These are phyloP conservation scores for Apogon hyalosoma DNA, from an alignment of 2,797 vertebrate species.

Conservation along the genomic window DNA sequence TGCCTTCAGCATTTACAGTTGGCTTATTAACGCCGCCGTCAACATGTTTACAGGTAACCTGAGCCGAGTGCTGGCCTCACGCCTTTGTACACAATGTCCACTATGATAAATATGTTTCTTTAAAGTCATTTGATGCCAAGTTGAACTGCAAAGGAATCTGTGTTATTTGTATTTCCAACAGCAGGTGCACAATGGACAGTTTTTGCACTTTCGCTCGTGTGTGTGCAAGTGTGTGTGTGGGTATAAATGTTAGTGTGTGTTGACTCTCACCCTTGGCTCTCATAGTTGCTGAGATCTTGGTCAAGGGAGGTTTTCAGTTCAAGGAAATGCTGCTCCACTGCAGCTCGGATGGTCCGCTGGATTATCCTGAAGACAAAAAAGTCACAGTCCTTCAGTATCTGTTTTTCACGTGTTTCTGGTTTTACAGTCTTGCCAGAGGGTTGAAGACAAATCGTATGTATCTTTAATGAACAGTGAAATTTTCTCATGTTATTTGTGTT, in stretches of 20 bases:
- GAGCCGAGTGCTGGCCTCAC: conserved; percentile 18
- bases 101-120: conserved; percentile 40
- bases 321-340: conserved; percentile 93
- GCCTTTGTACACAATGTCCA: conserved; percentile 28
- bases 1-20: conserved; percentile 18
- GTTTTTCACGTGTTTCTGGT: neutral
- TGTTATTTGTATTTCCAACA: conserved; percentile 2
- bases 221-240: neutral
- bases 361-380: conserved; percentile 85
- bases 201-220: neutral
- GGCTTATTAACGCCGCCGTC: conserved; percentile 34
- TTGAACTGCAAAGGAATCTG: conserved; percentile 17
- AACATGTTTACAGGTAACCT: conserved; percentile 48
- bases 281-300: conserved; percentile 85
- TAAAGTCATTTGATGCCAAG: conserved; percentile 19
- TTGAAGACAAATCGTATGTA: too few species aligned
- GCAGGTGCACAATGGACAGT: conserved; percentile 18
- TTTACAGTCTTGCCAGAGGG: neutral
- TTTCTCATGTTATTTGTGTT: too few species aligned
- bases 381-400: neutral
- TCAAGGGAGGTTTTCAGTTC: conserved; percentile 93
- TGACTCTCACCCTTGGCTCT: conserved; percentile 72
- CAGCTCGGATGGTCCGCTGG: conserved; percentile 91
- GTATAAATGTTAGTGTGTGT: neutral
- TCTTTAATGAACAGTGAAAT: too few species aligned